Percentiles rank a stretch among this genome's conserved stretches.
Evolutionary conservation across 2,113 vertebrate genomes (phyloP).

Genomic region (Furnarius figulus): DNA sequence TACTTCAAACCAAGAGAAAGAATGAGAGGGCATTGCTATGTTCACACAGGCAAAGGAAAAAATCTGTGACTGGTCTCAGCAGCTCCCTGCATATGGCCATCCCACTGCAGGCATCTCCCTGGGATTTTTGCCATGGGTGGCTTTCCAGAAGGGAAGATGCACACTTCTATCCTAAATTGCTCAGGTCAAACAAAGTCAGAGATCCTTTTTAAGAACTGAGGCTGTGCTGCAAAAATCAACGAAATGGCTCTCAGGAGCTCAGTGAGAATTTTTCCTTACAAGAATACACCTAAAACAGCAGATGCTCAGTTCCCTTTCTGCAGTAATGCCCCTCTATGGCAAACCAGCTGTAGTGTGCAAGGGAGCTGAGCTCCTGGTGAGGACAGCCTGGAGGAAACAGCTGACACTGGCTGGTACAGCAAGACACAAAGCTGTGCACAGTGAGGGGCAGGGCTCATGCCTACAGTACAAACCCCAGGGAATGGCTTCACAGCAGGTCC

Average conservation of each 20-base stretch:
- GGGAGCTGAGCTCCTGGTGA: not conserved
- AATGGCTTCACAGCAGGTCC: not conserved
- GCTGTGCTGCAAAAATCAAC: not conserved
- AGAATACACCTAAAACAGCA: not conserved
- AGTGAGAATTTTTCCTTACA: not conserved
- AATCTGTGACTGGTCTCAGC: not conserved
- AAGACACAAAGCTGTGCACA: not conserved
- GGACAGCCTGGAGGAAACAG: not conserved
- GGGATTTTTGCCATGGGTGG: not conserved
- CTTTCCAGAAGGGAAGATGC: not conserved
- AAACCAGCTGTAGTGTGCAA: not conserved
- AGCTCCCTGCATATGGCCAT: not conserved
- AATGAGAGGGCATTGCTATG: not conserved
- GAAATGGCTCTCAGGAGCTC: not conserved
- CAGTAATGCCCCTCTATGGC: not conserved
- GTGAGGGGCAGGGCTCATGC: not conserved
- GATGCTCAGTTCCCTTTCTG: not conserved
- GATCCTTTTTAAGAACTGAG: not conserved
- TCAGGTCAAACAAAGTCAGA: not conserved
- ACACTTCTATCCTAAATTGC: not conserved
- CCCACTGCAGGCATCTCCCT: not conserved
- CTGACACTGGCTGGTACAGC: accelerated
- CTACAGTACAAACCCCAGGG: too few relatives aligned
- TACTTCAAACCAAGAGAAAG: not conserved
- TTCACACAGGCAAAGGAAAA: not conserved